Evolutionary conservation across 2,113 vertebrate genomes (phyloP), one percentile per base, ranked within the genome.

Genomic region (Climacteris rufus): DNA sequence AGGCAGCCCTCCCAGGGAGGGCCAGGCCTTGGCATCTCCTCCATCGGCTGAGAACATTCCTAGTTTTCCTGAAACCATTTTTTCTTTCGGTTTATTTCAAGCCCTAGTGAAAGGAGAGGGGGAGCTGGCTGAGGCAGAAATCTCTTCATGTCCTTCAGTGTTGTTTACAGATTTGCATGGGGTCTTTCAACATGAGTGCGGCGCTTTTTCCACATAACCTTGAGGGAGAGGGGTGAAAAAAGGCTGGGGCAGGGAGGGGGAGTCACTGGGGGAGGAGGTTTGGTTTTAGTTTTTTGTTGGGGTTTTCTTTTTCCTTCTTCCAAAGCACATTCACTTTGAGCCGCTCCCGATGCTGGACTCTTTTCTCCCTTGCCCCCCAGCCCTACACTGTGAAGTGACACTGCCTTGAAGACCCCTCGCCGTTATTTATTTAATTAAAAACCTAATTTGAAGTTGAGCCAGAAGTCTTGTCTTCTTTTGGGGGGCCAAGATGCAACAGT

Each of bases 351-450:
- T 79, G 86, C 83, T 91, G 92, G 95, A 87, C 89, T 95, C 68
- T 30, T 31, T 14, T 8, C 45, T 63, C 39, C 54, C 53, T 13
- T 15, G 31, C 25, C n/a, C 54, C 81, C 96, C 87, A 87, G 91
- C 94, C 91, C 94, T 97, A 96, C 98, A 98, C 98, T 98, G 98
- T 98, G 98, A 98, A 95, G 97, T 96, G 98, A 97, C 35, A 94
- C 97, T 98, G 98, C 98, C 98, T 98, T 97, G 95, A 98, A 93
- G 94, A 88, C 92, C 93, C 94, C 97, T 96, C 42, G 3, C 57
- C 49, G 5, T 96, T 97, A 97, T 97, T 97, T 97, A 97, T 97
- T 97, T 97, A 95, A 97, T 97, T 96, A 97, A 97, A 97, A 91
- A 91, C 77, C 95, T 94, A 74, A 92, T 96, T 97, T 97, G 95